phyloP scores from a whole-genome alignment of 2,888 invertebrate species.

The Apodemia hepburni region DNA sequence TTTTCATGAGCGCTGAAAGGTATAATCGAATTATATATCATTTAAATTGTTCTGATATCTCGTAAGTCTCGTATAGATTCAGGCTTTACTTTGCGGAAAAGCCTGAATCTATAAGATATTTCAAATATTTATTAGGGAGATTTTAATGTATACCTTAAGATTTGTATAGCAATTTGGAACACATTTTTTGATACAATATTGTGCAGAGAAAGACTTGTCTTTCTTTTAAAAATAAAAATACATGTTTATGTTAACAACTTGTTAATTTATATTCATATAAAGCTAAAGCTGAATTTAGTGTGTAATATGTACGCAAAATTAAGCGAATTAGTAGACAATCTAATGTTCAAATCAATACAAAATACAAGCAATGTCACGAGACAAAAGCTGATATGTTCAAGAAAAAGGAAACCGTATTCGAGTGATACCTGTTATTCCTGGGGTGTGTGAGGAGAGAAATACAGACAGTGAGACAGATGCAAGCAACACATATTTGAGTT shows the following conservation, averaged over 20 bases:
- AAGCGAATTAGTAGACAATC: background rate
- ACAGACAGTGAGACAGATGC: conserved; percentile 77
- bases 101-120: too few species aligned
- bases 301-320: background rate
- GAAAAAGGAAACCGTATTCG: conserved; percentile 53
- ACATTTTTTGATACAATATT: background rate
- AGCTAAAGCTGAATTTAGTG: conserved; percentile 17
- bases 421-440: conserved; percentile 79
- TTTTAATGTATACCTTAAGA: too few species aligned
- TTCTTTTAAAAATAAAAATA: background rate
- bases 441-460: conserved; percentile 77
- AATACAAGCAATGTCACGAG: conserved; percentile 61
- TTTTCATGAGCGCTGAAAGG: too few species aligned
- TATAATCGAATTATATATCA: too few species aligned
- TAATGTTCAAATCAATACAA: conserved; percentile 21
- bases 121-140: too few species aligned
- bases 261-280: background rate
- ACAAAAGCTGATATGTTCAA: conserved; percentile 59
- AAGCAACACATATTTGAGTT: conserved; percentile 59
- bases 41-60: too few species aligned
- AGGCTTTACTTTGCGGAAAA: too few species aligned
- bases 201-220: background rate
- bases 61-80: too few species aligned
- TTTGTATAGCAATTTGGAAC: background rate
- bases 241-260: background rate